A percentile compares a stretch with the other conserved stretches of the same genome.
Conservation (phyloP, 2,888 invertebrate genomes). For the Apantesis nais region DNA sequence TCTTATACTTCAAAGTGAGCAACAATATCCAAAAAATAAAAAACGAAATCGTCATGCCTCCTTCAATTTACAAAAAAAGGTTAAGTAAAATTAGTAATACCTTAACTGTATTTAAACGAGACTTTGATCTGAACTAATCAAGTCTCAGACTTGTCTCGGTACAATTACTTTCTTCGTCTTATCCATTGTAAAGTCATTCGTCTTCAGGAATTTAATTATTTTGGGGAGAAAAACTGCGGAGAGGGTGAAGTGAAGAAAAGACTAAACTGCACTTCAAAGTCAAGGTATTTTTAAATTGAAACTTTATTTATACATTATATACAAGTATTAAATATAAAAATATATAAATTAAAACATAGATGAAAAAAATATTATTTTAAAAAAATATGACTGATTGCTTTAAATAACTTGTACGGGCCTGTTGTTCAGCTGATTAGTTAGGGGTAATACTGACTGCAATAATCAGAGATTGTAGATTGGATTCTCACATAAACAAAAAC, state of each 20-base stretch:
- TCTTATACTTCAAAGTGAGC: neutral
- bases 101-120: constrained; percentile 29
- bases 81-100: constrained; percentile 15
- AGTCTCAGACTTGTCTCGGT: constrained; percentile 46
- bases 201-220: constrained; percentile 58
- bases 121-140: constrained; percentile 61
- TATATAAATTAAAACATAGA: neutral
- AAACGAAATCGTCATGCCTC: neutral
- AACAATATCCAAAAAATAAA: neutral
- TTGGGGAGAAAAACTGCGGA: constrained; percentile 32
- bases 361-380: no score
- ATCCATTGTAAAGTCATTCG: constrained; percentile 44
- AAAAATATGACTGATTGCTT: no score
- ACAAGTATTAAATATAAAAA: neutral
- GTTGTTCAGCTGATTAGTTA: no score
- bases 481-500: no score
- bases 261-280: constrained; percentile 28
- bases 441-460: no score
- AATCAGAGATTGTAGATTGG: no score
- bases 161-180: constrained; percentile 50
- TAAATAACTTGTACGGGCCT: no score
- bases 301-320: neutral
- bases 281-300: neutral
- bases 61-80: neutral
- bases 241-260: constrained; percentile 15